These are phyloP conservation scores for Ceratina japonica DNA, from an alignment of 1,140 invertebrate genomes.

Conservation along the genomic window DNA sequence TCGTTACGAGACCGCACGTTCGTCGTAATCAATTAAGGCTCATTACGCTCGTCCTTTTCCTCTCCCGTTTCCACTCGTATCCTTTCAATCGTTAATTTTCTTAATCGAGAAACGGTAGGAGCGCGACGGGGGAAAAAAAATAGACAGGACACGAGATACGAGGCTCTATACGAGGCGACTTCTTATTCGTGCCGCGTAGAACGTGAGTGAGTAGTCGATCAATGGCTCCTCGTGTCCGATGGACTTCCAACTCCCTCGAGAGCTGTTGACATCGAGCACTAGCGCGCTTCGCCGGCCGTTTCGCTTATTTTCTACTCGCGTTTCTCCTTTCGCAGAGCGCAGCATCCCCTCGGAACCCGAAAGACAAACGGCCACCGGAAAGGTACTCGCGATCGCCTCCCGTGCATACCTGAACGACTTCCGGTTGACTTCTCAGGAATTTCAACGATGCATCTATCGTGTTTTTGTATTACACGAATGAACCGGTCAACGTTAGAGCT, in stretches of 20 bases:
- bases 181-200: conserved; percentile 50
- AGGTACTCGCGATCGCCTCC: conserved; percentile 17
- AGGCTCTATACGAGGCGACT: conserved; percentile 7
- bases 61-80: not conserved
- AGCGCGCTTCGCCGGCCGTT: conserved; percentile 52
- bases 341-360: conserved; percentile 12
- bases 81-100: conserved; percentile 40
- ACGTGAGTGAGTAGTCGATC: conserved; percentile 47
- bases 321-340: conserved; percentile 43
- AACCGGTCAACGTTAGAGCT: conserved; percentile 17
- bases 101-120: not conserved
- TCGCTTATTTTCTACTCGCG: conserved; percentile 30
- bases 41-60: conserved; percentile 41
- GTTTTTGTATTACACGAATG: conserved; percentile 31
- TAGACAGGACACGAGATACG: not conserved
- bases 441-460: not conserved
- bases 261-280: conserved; percentile 59
- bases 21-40: conserved; percentile 52
- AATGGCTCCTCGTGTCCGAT: conserved; percentile 37
- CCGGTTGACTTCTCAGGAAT: conserved; percentile 7
- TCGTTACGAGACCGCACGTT: conserved; percentile 33
- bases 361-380: conserved; percentile 33
- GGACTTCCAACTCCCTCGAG: conserved; percentile 55
- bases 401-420: conserved; percentile 17
- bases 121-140: not conserved